Evolutionary conservation across 2,797 vertebrate species (phyloP).

Genomic region (Trematomus bernacchii): DNA sequence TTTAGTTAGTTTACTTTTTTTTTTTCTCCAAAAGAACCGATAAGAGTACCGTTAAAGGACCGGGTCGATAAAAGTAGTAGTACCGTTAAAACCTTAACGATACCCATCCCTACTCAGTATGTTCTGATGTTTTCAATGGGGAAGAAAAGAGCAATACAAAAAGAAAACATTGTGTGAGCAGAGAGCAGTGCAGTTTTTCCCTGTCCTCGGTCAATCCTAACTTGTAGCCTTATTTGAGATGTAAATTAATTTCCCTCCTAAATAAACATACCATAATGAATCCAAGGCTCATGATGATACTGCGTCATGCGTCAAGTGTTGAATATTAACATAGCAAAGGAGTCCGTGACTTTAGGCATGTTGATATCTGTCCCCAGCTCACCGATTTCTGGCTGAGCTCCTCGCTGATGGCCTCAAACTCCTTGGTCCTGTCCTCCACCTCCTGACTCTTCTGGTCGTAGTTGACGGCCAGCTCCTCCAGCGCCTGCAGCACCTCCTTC

Average conservation of each 20-base stretch:
- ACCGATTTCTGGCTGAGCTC: conserved; percentile 98
- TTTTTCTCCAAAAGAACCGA: too few relatives aligned
- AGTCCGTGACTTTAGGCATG: not conserved
- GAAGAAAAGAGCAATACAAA: not conserved
- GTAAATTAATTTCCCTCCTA: too few relatives aligned
- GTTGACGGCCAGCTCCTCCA: conserved; percentile 97
- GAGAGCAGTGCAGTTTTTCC: not conserved
- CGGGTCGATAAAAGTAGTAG: too few relatives aligned
- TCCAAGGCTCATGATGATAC: not conserved
- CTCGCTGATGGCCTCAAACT: conserved; percentile 94
- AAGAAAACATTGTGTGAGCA: not conserved
- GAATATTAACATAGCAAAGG: not conserved
- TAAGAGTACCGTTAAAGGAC: too few relatives aligned
- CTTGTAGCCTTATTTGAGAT: too few relatives aligned
- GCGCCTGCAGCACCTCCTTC: conserved; percentile 96
- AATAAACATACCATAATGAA: not conserved
- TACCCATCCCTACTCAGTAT: too few relatives aligned
- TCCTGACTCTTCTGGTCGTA: conserved; percentile 99
- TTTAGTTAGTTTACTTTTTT: too few relatives aligned
- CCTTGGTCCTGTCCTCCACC: conserved; percentile 97
- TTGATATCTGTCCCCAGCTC: conserved; percentile 32
- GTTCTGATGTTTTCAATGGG: not conserved
- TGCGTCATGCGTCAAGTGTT: not conserved
- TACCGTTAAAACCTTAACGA: too few relatives aligned
- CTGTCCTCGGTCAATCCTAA: not conserved